These are phyloP conservation scores for Drosophila pullipes DNA, from an alignment of 2,888 invertebrate genomes.

Conservation along the genomic window DNA sequence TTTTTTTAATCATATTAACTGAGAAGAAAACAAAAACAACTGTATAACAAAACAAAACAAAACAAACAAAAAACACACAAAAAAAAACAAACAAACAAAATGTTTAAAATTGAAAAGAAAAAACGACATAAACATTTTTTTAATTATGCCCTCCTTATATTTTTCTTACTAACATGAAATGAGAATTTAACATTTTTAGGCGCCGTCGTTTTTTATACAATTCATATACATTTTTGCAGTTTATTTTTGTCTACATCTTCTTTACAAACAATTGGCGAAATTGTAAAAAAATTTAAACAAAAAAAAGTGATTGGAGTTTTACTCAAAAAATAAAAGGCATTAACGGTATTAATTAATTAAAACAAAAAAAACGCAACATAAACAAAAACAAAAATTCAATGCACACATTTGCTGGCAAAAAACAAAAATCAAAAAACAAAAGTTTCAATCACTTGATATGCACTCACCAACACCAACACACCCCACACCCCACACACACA, in stretches of 20 bases:
- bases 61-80: slow-evolving; percentile 40
- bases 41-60: slow-evolving; percentile 44
- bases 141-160: slow-evolving; percentile 65
- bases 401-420: slow-evolving; percentile 45
- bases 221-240: slow-evolving; percentile 24
- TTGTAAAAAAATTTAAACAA: slow-evolving; percentile 39
- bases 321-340: slow-evolving; percentile 66
- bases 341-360: slow-evolving; percentile 63
- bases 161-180: slow-evolving; percentile 31
- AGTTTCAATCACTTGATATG: slow-evolving; percentile 64
- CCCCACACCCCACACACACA: not conserved
- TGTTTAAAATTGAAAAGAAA: slow-evolving; percentile 33
- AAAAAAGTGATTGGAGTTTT: slow-evolving; percentile 79
- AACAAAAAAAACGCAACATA: slow-evolving; percentile 34
- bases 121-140: slow-evolving; percentile 56
- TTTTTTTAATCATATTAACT: slow-evolving; percentile 71
- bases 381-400: slow-evolving; percentile 23
- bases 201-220: slow-evolving; percentile 39
- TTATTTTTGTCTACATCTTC: slow-evolving; percentile 14
- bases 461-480: slow-evolving; percentile 16
- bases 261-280: slow-evolving; percentile 54
- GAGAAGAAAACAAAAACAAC: slow-evolving; percentile 49
- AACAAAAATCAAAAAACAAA: slow-evolving; percentile 18
- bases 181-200: slow-evolving; percentile 45
- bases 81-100: slow-evolving; percentile 36